Conservation (phyloP, 2,113 vertebrate species). For the Ammodytes marinus region DNA sequence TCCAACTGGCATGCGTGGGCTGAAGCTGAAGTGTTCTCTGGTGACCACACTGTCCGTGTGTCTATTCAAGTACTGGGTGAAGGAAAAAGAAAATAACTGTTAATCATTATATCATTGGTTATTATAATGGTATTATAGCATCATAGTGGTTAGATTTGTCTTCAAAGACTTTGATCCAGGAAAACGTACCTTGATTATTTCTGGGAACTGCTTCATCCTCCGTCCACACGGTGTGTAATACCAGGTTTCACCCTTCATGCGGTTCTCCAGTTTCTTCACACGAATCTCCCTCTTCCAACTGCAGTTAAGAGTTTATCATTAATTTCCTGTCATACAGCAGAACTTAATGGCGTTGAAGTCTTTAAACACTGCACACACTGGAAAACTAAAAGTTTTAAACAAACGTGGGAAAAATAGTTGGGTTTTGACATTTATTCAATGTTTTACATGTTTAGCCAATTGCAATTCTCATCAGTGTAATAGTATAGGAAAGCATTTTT, state of each 20-base stretch:
- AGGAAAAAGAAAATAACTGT: neutral
- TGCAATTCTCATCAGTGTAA: neutral
- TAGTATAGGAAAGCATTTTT: neutral
- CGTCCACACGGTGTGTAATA: constrained; percentile 97
- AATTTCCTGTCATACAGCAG: neutral
- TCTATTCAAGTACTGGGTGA: constrained; percentile 90
- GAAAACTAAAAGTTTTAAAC: neutral
- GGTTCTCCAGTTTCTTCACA: constrained; percentile 90
- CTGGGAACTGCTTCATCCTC: constrained; percentile 97
- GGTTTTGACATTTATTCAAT: neutral
- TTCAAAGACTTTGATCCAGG: neutral
- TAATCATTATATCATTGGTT: neutral
- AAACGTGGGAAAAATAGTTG: neutral
- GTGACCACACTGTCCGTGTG: constrained; percentile 89
- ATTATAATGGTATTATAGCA: too few relatives aligned
- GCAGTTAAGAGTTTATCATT: constrained; percentile 37
- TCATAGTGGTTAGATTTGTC: neutral
- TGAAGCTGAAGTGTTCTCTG: constrained; percentile 98
- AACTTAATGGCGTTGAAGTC: neutral
- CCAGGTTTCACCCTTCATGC: constrained; percentile 97
- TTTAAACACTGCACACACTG: neutral
- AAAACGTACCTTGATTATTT: constrained; percentile 92
- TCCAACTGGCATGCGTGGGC: constrained; percentile 96
- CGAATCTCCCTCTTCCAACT: constrained; percentile 96
- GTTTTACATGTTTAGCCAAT: neutral